Evolutionary conservation across 2,888 invertebrate species (phyloP), one percentile per base, ranked within the genome.

Genomic region (Deilephila elpenor): DNA sequence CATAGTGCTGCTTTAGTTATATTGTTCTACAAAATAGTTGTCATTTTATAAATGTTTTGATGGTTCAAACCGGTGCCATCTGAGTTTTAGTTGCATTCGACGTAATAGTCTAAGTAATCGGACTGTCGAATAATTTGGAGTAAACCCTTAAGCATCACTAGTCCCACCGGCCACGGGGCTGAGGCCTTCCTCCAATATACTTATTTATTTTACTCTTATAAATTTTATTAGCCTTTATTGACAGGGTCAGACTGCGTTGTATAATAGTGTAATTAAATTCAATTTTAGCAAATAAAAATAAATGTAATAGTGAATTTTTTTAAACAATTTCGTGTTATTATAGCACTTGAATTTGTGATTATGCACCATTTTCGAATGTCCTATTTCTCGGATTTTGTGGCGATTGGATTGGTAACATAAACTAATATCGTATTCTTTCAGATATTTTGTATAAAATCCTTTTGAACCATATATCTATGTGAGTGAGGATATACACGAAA

Each of bases 191-290:
- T 67, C 51, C 44, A 67, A 51, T 67, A 67, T 51, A 67, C 51
- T 51, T 5, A 51, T 67, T 51, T 67, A 64, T 44, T 67, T 67
- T 44, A 70, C 14, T 62, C n/a, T 53, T 72, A 72, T 72, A 53
- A 72, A 72, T 64, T 64, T 82, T 86, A 86, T 89, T 91, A 91
- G 93, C 93, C 92, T 92, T 93, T 90, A 90, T 92, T 89, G 88
- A 93, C 93, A 93, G 93, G 93, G 93, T 93, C 91, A 83, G 86
- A 90, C 87, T 88, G 89, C 91, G 90, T 88, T 91, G 89, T 89
- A 90, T 87, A 80, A 86, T 90, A 93, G 88, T 88, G 85, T 91
- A 91, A 89, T 89, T 88, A 85, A 90, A 89, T 86, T 88, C 89
- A 90, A 91, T 88, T 86, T 89, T 90, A 92, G 88, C 86, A 85